Percentiles rank a stretch among this genome's conserved stretches.
These are phyloP conservation scores for Andrena bucephala DNA, from an alignment of 2,888 invertebrate species.

Conservation along the genomic window DNA sequence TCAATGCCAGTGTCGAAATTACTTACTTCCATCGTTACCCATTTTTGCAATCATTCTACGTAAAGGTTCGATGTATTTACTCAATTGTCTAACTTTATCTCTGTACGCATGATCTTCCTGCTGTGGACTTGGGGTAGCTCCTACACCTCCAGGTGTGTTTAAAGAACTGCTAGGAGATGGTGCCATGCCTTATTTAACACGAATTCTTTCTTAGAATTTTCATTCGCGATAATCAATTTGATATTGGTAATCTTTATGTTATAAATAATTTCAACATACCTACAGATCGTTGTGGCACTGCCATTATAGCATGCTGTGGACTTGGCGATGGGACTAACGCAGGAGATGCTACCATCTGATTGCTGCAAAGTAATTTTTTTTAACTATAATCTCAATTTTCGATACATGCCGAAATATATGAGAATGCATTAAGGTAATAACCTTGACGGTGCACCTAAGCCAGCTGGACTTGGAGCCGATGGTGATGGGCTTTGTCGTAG, in stretches of 20 bases:
- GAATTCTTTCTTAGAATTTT: conserved; percentile 6
- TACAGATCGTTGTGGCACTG: conserved; percentile 87
- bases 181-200: conserved; percentile 86
- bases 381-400: conserved; percentile 8
- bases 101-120: conserved; percentile 96
- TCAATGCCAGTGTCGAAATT: conserved; percentile 5
- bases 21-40: conserved; percentile 90
- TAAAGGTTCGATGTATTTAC: conserved; percentile 97
- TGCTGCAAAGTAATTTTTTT: conserved; percentile 76
- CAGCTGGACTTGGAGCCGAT: conserved; percentile 90
- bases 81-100: conserved; percentile 96
- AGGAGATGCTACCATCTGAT: conserved; percentile 90
- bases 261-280: conserved; percentile 83
- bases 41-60: conserved; percentile 95
- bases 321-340: conserved; percentile 89
- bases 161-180: conserved; percentile 94
- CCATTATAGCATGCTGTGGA: conserved; percentile 88
- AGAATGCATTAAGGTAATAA: conserved; percentile 48
- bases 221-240: neutral
- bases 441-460: conserved; percentile 86
- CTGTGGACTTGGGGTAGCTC: conserved; percentile 88
- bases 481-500: conserved; percentile 93
- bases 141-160: conserved; percentile 90
- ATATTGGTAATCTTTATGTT: conserved; percentile 10
- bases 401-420: neutral